phyloP scores from a whole-genome alignment of 1,140 invertebrate species.

The Metopolophium dirhodum region DNA sequence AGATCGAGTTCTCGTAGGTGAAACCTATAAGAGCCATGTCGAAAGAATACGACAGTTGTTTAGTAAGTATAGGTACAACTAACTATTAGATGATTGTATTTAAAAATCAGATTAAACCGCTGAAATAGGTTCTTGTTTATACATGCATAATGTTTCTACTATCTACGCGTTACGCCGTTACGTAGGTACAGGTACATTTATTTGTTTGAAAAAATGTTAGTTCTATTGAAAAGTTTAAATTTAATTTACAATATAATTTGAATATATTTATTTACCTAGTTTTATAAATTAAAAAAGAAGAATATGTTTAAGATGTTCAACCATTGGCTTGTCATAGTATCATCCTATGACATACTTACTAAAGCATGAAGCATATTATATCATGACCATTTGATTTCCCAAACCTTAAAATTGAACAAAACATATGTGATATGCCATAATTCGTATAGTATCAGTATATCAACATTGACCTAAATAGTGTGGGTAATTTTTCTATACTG shows the following conservation, averaged over 20 bases:
- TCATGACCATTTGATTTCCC: background rate
- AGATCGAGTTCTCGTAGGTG: background rate
- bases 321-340: too few relatives aligned
- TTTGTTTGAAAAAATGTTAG: too few relatives aligned
- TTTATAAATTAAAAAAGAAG: background rate
- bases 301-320: too few relatives aligned
- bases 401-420: too few relatives aligned
- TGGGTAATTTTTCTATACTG: too few relatives aligned
- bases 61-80: background rate
- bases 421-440: too few relatives aligned
- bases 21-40: background rate
- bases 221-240: background rate
- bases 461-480: too few relatives aligned
- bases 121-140: background rate
- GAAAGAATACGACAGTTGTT: background rate
- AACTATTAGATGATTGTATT: background rate
- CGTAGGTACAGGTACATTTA: too few relatives aligned
- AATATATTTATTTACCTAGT: background rate
- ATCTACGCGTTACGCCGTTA: too few relatives aligned
- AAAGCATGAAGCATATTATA: background rate
- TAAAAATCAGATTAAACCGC: background rate
- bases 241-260: background rate
- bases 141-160: too few relatives aligned
- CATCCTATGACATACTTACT: too few relatives aligned
- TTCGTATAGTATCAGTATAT: too few relatives aligned